Base-by-base conservation (phyloP, 2,113 vertebrate species). In the Salvelinus fontinalis region DNA sequence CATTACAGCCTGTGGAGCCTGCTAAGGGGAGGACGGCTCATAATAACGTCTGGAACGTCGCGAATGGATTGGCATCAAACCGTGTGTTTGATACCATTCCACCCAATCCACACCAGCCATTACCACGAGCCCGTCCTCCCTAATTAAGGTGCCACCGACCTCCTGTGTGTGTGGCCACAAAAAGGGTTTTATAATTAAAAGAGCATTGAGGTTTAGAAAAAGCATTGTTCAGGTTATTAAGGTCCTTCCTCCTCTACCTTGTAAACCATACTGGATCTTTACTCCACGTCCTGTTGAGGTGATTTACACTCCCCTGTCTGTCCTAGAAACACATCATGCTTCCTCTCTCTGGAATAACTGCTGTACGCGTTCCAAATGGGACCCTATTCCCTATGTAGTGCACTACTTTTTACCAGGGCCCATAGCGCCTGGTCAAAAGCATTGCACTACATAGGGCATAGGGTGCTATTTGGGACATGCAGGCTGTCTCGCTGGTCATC, bases 181-280 rank as follows among this genome's bases (percentile, higher is more conserved):
- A 84, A 85, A 90, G 79, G 79, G 84, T 75, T 79, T 76, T 26
- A 70, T 85, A 89, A 91, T 92, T 89, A 89, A 89, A 89, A 88
- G 78, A 75, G 82, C 84, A 80, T 12, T 62, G 72, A 71, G 75
- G 81, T 84, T 83, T 72, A 75, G 67, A 76, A 2, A 44, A 27
- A 69, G 75, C 54, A 3, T 62, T 62, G 39, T 31, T 73, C 4
- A 72, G 79, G 77, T 78, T 82, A 84, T 86, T 84, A 75, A 85
- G 68, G 82, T 81, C 62, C 81, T 86, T 88, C 75, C 66, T 48
- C 76, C 29, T 70, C 76, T 27, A 62, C 70, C 71, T 81, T 75
- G 24, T 22, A 77, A 86, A 70, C 27, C 39, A 80, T 76, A 71
- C 29, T 39, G 75, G 59, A 24, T 65, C n/a, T 26, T 26, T 18